Conservation (phyloP, 2,113 vertebrate species). For the Falcunculus frontatus region DNA sequence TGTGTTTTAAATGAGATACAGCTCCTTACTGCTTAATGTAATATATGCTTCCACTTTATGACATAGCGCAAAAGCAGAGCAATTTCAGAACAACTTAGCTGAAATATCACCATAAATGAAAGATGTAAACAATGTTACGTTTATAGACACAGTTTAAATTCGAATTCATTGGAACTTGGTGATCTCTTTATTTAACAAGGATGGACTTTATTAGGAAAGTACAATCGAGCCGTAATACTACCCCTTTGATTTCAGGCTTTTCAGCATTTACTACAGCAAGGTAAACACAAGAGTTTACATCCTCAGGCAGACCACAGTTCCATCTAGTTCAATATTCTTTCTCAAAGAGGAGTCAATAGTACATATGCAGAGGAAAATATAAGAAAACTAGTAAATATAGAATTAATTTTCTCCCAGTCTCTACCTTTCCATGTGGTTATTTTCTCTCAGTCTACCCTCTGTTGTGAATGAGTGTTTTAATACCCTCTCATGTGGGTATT, state of each 20-base stretch:
- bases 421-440: neutral
- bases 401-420: neutral
- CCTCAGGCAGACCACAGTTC: neutral
- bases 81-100: constrained; percentile 73
- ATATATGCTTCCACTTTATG: constrained; percentile 72
- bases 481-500: neutral
- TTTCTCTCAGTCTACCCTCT: neutral
- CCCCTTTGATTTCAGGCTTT: neutral
- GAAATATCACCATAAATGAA: constrained; percentile 72
- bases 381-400: neutral
- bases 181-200: constrained; percentile 32
- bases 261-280: neutral
- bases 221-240: neutral
- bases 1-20: constrained; percentile 81
- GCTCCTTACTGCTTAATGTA: constrained; percentile 69
- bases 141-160: constrained; percentile 64
- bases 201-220: constrained; percentile 52
- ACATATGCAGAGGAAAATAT: neutral
- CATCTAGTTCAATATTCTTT: neutral
- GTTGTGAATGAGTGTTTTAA: neutral
- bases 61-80: constrained; percentile 65
- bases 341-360: neutral
- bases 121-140: constrained; percentile 73
- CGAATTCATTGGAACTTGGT: constrained; percentile 57
- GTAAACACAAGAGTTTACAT: neutral